Percentiles rank a stretch among this genome's conserved stretches.
Evolutionary conservation across 2,888 invertebrate genomes (phyloP).

Genomic region (Euclidia mi): DNA sequence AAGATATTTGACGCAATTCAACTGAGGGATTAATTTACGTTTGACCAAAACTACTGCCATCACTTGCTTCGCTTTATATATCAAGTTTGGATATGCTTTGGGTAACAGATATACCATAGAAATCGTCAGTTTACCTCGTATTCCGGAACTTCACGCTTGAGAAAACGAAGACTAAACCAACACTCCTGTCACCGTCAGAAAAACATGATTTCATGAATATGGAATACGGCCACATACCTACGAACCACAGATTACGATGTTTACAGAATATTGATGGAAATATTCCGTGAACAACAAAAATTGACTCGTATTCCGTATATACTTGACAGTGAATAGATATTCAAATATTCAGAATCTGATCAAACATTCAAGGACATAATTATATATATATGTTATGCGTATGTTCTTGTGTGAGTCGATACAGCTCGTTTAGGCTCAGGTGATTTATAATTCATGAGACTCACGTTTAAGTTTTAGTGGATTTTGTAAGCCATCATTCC

Average conservation of each 20-base stretch:
- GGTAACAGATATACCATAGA: no score
- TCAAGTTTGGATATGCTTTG: no score
- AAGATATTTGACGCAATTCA: no score
- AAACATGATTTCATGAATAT: not conserved
- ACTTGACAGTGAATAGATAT: constrained; percentile 28
- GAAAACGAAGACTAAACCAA: not conserved
- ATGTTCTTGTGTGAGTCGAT: constrained; percentile 31
- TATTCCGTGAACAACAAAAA: constrained; percentile 1
- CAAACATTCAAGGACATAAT: constrained; percentile 26
- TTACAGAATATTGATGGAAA: not conserved
- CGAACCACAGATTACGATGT: not conserved
- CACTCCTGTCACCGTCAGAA: not conserved
- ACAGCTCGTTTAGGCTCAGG: constrained; percentile 26
- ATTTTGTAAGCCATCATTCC: constrained; percentile 10
- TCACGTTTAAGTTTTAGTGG: constrained; percentile 25
- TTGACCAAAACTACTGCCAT: no score
- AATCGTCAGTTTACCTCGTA: no score
- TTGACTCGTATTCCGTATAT: constrained; percentile 8
- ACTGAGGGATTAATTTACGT: no score
- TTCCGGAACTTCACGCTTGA: no score
- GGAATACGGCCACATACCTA: not conserved
- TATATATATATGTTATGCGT: constrained; percentile 10
- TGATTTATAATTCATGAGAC: constrained; percentile 38
- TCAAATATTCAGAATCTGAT: constrained; percentile 22
- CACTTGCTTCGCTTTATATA: no score